These are phyloP conservation scores for Trialeurodes vaporariorum DNA, from an alignment of 1,140 invertebrate species.

Conservation along the genomic window DNA sequence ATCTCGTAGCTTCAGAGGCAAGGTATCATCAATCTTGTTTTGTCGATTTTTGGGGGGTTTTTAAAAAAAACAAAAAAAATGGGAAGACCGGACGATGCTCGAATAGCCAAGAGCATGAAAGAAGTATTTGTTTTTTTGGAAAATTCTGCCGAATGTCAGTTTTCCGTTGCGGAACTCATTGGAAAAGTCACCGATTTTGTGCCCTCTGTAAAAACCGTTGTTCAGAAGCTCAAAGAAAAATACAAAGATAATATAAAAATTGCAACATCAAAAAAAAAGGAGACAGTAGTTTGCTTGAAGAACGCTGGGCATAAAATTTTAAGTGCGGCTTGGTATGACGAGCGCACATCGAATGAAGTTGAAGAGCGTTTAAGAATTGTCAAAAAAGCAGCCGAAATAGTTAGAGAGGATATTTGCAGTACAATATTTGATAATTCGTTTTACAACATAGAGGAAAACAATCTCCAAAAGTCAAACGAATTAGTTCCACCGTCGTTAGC, in stretches of 20 bases:
- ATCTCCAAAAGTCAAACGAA: slow-evolving; percentile 16
- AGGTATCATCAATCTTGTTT: background rate
- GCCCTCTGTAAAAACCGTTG: background rate
- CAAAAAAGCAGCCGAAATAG: slow-evolving; percentile 29
- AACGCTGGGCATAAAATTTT: background rate
- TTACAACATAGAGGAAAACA: slow-evolving; percentile 14
- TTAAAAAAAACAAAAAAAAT: background rate
- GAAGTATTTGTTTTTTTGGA: background rate
- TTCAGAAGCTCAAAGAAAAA: background rate
- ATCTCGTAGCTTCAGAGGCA: background rate
- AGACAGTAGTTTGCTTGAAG: background rate
- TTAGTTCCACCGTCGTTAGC: slow-evolving; percentile 12
- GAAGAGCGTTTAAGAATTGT: slow-evolving; percentile 26
- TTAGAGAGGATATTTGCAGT: slow-evolving; percentile 30
- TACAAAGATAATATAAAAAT: background rate
- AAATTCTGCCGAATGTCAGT: background rate
- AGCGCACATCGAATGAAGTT: slow-evolving; percentile 17
- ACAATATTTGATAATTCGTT: slow-evolving; percentile 27
- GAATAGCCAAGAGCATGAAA: background rate
- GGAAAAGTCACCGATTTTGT: background rate
- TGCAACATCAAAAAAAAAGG: background rate
- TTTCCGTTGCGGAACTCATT: background rate
- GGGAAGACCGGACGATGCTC: background rate
- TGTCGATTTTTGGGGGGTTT: background rate
- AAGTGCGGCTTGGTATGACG: background rate